Percentiles rank a stretch among this genome's conserved stretches.
Conservation (phyloP, 2,113 vertebrate species). For the Scopus umbretta region DNA sequence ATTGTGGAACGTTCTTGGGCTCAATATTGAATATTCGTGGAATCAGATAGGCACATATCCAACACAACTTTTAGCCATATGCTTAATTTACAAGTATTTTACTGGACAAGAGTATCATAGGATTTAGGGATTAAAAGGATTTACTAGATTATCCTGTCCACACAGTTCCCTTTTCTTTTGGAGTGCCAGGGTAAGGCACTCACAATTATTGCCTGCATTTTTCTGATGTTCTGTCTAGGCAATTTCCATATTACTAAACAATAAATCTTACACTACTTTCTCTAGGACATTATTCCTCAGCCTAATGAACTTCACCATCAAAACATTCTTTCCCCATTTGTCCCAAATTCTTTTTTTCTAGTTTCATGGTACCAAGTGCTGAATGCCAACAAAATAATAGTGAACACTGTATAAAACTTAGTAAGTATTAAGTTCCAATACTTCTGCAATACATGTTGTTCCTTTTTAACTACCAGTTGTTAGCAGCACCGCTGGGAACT, state of each 20-base stretch:
- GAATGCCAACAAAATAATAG: not conserved
- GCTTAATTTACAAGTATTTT: not conserved
- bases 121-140: not conserved
- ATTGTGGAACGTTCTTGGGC: not conserved
- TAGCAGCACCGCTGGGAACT: not conserved
- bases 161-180: not conserved
- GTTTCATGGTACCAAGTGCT: not conserved
- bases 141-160: not conserved
- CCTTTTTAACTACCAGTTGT: not conserved
- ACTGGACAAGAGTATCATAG: not conserved
- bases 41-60: not conserved
- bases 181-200: not conserved
- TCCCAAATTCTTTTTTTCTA: not conserved
- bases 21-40: not conserved
- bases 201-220: not conserved
- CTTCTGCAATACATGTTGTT: not conserved
- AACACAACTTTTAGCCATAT: not conserved
- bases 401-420: not conserved
- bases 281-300: not conserved
- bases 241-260: not conserved
- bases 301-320: not conserved
- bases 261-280: not conserved
- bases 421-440: not conserved
- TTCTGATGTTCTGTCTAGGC: fast-evolving
- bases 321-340: not conserved